Conservation (phyloP, 2,797 vertebrate species). For the Huso huso region DNA sequence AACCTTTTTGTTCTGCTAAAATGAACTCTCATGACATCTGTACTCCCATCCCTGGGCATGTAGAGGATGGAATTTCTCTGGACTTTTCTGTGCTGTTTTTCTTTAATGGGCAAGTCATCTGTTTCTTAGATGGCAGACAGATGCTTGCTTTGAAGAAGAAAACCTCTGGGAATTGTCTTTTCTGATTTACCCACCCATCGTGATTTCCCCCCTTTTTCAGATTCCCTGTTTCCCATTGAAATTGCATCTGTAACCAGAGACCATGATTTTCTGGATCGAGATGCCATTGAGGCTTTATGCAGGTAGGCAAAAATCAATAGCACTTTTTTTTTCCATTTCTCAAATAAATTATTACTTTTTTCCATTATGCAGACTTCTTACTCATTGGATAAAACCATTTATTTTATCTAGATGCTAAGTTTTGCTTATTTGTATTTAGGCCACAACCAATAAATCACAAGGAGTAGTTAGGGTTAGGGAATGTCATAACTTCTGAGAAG, state of each 20-base stretch:
- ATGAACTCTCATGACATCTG: not conserved
- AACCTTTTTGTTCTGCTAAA: not conserved
- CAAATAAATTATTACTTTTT: too few relatives aligned
- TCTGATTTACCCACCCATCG: conserved; percentile 15
- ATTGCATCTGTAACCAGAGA: conserved; percentile 86
- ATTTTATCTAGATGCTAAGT: too few relatives aligned
- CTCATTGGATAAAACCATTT: too few relatives aligned
- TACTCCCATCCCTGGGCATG: not conserved
- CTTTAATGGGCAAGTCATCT: not conserved
- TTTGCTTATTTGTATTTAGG: too few relatives aligned
- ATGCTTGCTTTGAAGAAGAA: conserved; percentile 13
- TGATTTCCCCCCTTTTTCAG: conserved; percentile 43
- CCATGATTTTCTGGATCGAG: conserved; percentile 92
- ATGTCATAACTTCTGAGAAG: too few relatives aligned
- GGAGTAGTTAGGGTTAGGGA: too few relatives aligned
- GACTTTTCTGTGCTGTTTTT: not conserved
- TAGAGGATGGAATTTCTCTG: not conserved
- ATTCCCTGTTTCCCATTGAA: conserved; percentile 88
- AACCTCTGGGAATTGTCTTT: conserved; percentile 15
- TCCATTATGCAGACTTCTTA: too few relatives aligned
- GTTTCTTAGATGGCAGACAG: conserved; percentile 1
- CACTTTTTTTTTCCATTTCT: too few relatives aligned
- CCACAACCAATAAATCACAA: too few relatives aligned
- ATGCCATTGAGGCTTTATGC: conserved; percentile 92
- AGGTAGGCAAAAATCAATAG: conserved; percentile 59